Evolutionary conservation across 37 sponge, comb jelly and placozoan genomes (phyloP).

Genomic region (Spongilla lacustris): DNA sequence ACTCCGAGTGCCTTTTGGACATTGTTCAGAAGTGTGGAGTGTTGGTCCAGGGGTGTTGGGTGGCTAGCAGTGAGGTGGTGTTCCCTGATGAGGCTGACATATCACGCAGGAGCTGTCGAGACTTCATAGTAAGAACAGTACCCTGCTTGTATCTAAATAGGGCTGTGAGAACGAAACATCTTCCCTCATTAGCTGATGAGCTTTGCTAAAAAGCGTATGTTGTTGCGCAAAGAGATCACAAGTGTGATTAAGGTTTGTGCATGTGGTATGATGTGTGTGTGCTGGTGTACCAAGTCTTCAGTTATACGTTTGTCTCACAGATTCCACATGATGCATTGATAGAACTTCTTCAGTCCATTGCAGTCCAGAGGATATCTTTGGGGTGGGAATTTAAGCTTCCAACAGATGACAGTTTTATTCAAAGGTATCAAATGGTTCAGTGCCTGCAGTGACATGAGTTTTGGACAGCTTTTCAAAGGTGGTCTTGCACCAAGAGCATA

Average conservation of each 20-base stretch:
- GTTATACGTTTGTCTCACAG: not conserved
- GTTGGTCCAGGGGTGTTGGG: constrained; percentile 85
- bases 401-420: constrained; percentile 49
- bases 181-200: not conserved
- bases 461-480: constrained; percentile 23
- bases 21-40: constrained; percentile 50
- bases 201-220: not conserved
- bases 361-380: constrained; percentile 6
- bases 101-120: constrained; percentile 50
- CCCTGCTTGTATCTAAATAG: not conserved
- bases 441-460: not conserved
- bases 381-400: constrained; percentile 69
- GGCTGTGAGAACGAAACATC: not conserved
- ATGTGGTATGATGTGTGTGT: constrained; percentile 40
- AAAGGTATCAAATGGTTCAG: constrained; percentile 9
- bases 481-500: constrained; percentile 12
- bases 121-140: constrained; percentile 60
- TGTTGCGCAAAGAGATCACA: constrained; percentile 17
- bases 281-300: constrained; percentile 2
- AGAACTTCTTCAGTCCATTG: constrained; percentile 47
- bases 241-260: constrained; percentile 12
- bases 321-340: constrained; percentile 53
- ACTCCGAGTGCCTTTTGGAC: constrained; percentile 14
- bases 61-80: constrained; percentile 47
- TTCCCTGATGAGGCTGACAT: constrained; percentile 5